These are phyloP conservation scores for Benthosema pterotum DNA, from an alignment of 2,797 vertebrate species.

Conservation along the genomic window DNA sequence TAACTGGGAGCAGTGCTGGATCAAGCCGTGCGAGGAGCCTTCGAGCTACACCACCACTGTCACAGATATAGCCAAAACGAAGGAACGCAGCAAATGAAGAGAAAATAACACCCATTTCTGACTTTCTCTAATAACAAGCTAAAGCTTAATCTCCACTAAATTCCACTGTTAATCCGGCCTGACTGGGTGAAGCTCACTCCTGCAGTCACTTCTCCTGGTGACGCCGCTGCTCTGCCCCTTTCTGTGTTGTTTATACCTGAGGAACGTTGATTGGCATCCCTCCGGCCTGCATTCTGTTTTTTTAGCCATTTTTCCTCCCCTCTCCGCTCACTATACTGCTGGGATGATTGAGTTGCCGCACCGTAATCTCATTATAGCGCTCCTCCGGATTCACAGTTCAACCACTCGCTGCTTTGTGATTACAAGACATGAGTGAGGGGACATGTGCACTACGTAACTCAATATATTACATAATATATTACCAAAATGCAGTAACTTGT, in stretches of 20 bases:
- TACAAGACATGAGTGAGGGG: conserved; percentile 33
- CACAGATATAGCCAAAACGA: too few species aligned
- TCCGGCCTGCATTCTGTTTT: neutral
- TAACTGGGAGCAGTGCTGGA: too few species aligned
- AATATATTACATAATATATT: too few species aligned
- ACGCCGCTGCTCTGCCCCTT: neutral
- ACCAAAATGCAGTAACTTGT: too few species aligned
- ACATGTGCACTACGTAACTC: too few species aligned
- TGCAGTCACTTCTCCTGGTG: neutral
- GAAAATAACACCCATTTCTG: too few species aligned
- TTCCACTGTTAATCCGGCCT: too few species aligned
- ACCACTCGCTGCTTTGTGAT: conserved; percentile 57
- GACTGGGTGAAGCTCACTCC: conserved; percentile 10
- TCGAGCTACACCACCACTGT: too few species aligned
- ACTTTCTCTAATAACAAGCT: too few species aligned
- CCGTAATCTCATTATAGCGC: conserved; percentile 68
- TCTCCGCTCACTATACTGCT: conserved; percentile 39
- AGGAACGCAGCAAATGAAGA: too few species aligned
- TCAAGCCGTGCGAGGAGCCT: too few species aligned
- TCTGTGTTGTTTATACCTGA: conserved; percentile 15
- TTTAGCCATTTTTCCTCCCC: conserved; percentile 16
- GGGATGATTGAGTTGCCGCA: conserved; percentile 58
- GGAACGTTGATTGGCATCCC: conserved; percentile 39
- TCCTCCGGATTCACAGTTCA: conserved; percentile 53
- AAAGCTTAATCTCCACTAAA: too few species aligned